Base-by-base conservation (phyloP, 2,888 invertebrate genomes). In the Yponomeuta cagnagella region DNA sequence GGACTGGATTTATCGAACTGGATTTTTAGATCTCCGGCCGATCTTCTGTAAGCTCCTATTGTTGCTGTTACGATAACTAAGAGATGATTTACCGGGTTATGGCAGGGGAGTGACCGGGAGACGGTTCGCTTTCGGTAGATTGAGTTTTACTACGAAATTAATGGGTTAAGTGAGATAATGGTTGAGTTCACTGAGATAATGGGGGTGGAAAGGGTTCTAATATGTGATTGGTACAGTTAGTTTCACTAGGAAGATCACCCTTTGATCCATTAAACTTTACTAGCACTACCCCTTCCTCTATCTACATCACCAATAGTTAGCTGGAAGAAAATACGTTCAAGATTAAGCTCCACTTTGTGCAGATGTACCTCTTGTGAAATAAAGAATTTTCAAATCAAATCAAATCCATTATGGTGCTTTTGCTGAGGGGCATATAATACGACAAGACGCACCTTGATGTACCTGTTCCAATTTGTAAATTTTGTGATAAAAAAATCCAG, bases 141-240 rank as follows among this genome's bases (percentile, higher is more conserved):
- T 58, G 52, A 58, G 52, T 58, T 58, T 58, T 58, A 58, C 15
- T 58, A 15, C 52, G 15, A 15, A 15, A 58, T 58, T 58, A 58
- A 58, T 15, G 52, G 52, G 52, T 58, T 58, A 58, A 58, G 52
- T 58, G 52, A 58, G 52, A 58, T 58, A 58, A 58, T 58, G 52
- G 52, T 15, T 15, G 52, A 58, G 52, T 58, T 58, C 23, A 23
- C 23, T 23, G 23, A 23, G 23, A 23, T 23, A 23, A 23, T 52
- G 12, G 52, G 52, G 1, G 6, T 43, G 43, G 12, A 15, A 58
- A 58, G 52, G 52, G 15, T 58, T 43, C 8, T 43, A 58, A 15
- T 4, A 58, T 58, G 15, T 58, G 52, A 58, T 58, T 58, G 52
- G 52, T 15, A 15, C 2, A 58, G 52, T 58, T 12, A 15, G 12